Evolutionary conservation across 1,140 invertebrate species (phyloP).

Genomic region (Drosophila quadrilineata): DNA sequence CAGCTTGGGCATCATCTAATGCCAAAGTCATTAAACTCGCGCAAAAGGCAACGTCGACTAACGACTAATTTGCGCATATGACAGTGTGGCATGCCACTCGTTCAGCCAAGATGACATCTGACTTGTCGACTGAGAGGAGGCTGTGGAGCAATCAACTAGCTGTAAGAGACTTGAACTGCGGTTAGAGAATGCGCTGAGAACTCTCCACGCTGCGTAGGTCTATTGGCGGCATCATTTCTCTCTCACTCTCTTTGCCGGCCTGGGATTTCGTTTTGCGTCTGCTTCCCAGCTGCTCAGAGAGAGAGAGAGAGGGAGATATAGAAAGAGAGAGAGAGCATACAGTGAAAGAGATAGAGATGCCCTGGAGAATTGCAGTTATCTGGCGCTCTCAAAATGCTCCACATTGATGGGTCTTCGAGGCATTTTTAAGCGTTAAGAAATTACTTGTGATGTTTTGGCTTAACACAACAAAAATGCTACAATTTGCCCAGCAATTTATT

Average conservation of each 20-base stretch:
- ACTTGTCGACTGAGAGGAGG: too few species aligned
- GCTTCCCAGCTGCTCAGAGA: too few species aligned
- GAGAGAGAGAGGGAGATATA: too few species aligned
- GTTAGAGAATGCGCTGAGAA: constrained; percentile 52
- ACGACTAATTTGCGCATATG: constrained; percentile 77
- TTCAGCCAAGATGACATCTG: constrained; percentile 31
- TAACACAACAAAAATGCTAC: constrained; percentile 57
- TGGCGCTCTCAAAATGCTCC: too few species aligned
- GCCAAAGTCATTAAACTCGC: constrained; percentile 72
- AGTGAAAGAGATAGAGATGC: too few species aligned
- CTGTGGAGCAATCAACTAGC: too few species aligned
- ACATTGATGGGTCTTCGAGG: too few species aligned
- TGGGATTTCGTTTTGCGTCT: constrained; percentile 64
- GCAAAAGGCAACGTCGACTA: constrained; percentile 55
- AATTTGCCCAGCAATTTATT: constrained; percentile 37
- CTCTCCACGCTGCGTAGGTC: constrained; percentile 16
- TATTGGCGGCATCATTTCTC: constrained; percentile 57
- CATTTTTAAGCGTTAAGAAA: too few species aligned
- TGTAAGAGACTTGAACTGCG: too few species aligned
- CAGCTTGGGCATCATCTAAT: constrained; percentile 54
- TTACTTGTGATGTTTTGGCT: too few species aligned
- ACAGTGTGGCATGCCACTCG: constrained; percentile 64
- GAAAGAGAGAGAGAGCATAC: too few species aligned
- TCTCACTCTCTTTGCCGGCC: constrained; percentile 44
- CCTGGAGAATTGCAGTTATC: too few species aligned